Evolutionary conservation across 2,888 invertebrate species (phyloP), one percentile per base, ranked within the genome.

Genomic region (Drosophila acutilabella): DNA sequence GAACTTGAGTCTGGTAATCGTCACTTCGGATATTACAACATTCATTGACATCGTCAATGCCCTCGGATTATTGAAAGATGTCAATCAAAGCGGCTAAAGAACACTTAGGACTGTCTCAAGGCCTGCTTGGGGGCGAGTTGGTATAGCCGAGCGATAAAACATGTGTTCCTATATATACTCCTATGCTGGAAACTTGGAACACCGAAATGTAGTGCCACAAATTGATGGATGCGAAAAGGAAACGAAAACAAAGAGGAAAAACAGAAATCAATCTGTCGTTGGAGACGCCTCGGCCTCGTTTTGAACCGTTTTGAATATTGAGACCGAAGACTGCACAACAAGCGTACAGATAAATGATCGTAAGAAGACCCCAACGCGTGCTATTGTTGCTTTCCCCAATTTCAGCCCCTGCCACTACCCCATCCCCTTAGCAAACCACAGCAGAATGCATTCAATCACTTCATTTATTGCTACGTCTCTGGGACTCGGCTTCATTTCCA

Each of bases 381-480:
- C 88, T 81, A 74, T 78, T 88, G 83, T 88, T 47, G 71, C 57
- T 66, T 54, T 70, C 52, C 59, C 59, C 65, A 56, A 57, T 70
- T 42, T 40, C 47, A 48, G 23, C n/a, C 11, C 23, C 38, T 23
- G 33, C 42, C 36, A 52, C 26, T 71, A 30, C 30, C 8, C 8
- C 30, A 30, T 30, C 8, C 2, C 30, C 30, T 30, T 8, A 8
- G 8, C 8, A 30, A 30, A 30, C 73, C 64, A 59, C 71, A 71
- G 69, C 64, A 66, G 70, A 74, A 80, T 72, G 77, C 75, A 86
- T 86, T 84, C 87, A 87, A 88, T 88, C 85, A 86, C 81, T 88
- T 88, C 73, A 88, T 81, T 87, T 81, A 71, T 80, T 81, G 67
- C 62, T 77, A 66, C 60, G 64, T 66, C 66, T 64, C 13, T 54